Evolutionary conservation across 2,797 vertebrate genomes (phyloP).

Genomic region (Acanthurus lineatus): DNA sequence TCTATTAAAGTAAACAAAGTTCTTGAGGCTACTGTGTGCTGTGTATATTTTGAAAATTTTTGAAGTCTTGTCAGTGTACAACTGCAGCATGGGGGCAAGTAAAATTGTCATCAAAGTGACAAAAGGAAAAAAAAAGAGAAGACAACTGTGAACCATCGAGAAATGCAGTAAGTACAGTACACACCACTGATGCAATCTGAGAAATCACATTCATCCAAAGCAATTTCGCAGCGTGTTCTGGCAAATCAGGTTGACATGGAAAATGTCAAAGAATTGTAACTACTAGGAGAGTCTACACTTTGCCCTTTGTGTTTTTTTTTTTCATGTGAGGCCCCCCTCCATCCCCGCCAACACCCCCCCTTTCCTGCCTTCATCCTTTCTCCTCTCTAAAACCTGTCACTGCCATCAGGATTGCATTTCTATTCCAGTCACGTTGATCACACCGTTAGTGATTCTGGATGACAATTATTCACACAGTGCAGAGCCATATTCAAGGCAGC

Average conservation of each 20-base stretch:
- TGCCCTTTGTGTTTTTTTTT: slow-evolving; percentile 77
- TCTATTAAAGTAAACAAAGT: background rate
- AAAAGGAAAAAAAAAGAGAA: background rate
- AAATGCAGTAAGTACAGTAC: slow-evolving; percentile 71
- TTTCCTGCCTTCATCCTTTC: slow-evolving; percentile 64
- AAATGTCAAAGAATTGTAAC: slow-evolving; percentile 84
- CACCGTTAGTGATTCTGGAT: slow-evolving; percentile 86
- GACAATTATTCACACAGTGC: slow-evolving; percentile 87
- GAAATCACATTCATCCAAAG: slow-evolving; percentile 80
- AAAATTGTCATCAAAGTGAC: slow-evolving; percentile 51
- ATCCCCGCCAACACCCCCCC: background rate
- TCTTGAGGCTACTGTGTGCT: background rate
- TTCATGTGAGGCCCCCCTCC: slow-evolving; percentile 42
- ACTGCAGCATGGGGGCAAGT: slow-evolving; percentile 18
- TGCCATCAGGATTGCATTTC: slow-evolving; percentile 83
- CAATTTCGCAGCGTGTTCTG: slow-evolving; percentile 81
- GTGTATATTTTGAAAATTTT: slow-evolving; percentile 8
- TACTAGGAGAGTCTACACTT: slow-evolving; percentile 75
- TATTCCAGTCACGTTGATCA: slow-evolving; percentile 87
- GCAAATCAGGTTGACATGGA: slow-evolving; percentile 84
- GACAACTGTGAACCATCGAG: slow-evolving; percentile 41
- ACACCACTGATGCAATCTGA: slow-evolving; percentile 73
- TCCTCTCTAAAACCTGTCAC: slow-evolving; percentile 84
- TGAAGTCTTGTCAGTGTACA: slow-evolving; percentile 17
- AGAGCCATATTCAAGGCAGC: slow-evolving; percentile 77